These are phyloP conservation scores for Danio aesculapii DNA, from an alignment of 2,797 vertebrate genomes.

Conservation along the genomic window DNA sequence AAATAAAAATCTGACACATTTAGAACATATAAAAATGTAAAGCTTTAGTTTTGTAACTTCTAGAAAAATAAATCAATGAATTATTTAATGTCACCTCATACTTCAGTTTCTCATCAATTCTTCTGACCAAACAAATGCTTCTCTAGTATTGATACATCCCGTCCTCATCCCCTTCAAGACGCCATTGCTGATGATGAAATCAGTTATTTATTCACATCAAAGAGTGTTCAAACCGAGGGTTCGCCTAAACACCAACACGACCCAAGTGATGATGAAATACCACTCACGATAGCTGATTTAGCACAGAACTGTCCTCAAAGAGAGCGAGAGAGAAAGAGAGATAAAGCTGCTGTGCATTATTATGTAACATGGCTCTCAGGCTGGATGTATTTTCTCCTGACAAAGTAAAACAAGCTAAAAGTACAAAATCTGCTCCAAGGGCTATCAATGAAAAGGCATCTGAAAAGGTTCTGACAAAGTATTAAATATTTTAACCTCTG, in stretches of 20 bases:
- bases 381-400: conserved; percentile 24
- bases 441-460: conserved; percentile 53
- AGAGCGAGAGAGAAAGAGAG: background rate
- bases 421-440: conserved; percentile 50
- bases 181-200: background rate
- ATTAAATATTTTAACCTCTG: conserved; percentile 52
- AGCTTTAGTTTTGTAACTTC: no score
- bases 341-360: background rate
- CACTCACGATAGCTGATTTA: conserved; percentile 7
- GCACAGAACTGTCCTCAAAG: background rate
- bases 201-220: background rate
- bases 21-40: no score
- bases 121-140: no score
- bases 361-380: conserved; percentile 31
- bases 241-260: background rate
- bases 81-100: no score
- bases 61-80: no score
- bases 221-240: background rate
- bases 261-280: conserved; percentile 28
- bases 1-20: no score
- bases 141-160: no score
- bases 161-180: no score
- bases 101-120: no score
- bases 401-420: conserved; percentile 35
- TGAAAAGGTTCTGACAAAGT: conserved; percentile 48